Base-by-base conservation (phyloP, 2,797 vertebrate genomes). In the Alcedo atthis region DNA sequence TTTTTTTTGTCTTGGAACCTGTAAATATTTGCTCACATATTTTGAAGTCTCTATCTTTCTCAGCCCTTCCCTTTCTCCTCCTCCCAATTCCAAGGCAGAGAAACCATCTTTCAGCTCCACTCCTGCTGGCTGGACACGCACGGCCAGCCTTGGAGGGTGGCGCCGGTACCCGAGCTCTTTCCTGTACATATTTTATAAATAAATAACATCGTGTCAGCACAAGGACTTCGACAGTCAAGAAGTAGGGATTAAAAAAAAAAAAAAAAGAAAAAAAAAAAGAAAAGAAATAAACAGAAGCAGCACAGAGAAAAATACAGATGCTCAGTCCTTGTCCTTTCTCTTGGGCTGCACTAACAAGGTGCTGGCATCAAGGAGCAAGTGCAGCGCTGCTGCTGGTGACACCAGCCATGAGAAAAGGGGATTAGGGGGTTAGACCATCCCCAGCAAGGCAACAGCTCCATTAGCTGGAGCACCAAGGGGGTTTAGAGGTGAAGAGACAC, bases 131-230 rank as follows among this genome's bases (percentile, higher is more conserved):
- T 12, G 43, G 91, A 76, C 85, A 22, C 6, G 11, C 85, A 46
- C 10, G 0, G 73, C 76, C 85, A 74, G 8, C 77, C 80, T 55
- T 71, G 93, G 88, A 79, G 93, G 93, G 92, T 48, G 82, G 91
- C 66, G 89, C 80, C 1, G 18, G 80, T 71, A 58, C 86, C 83
- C 10, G 40, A 71, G 88, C 4, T 3, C 87, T 85, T 78, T 93
- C 95, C 93, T 96, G 95, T 96, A 96, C 80, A 94, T 94, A 96
- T 96, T 96, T 96, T 96, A 96, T 96, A 97, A 90, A 96, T 92
- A 96, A 95, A 92, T 85, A 35, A 92, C 51, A 55, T 43, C 2
- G 1, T 84, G 80, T 67, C 95, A 82, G 89, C 77, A 59, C 91
- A 93, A 96, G 85, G 91, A 92, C 37, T 37, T 88, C 67, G 82